These are phyloP conservation scores for Pseudomyrmex sp. DNA, from an alignment of 1,140 invertebrate genomes.

Conservation along the genomic window DNA sequence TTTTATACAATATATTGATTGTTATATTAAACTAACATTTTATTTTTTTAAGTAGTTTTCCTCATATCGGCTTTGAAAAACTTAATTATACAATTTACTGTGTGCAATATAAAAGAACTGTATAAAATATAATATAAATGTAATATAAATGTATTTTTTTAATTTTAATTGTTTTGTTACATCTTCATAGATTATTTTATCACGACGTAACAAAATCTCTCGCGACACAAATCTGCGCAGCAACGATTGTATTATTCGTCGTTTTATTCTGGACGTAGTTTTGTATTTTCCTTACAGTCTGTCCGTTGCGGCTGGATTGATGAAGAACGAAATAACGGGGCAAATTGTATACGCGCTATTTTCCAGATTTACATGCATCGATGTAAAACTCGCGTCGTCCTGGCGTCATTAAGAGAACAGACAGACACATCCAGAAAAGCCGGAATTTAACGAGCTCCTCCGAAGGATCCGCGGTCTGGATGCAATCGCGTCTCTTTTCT, in stretches of 20 bases:
- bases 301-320: neutral
- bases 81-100: too few relatives aligned
- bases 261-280: neutral
- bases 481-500: slow-evolving; percentile 41
- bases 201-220: too few relatives aligned
- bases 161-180: too few relatives aligned
- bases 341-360: neutral
- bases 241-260: neutral
- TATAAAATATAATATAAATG: too few relatives aligned
- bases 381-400: slow-evolving; percentile 45
- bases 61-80: too few relatives aligned
- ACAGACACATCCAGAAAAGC: slow-evolving; percentile 45
- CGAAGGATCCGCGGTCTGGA: slow-evolving; percentile 53
- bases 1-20: neutral
- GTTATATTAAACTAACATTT: neutral
- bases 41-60: too few relatives aligned
- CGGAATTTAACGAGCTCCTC: slow-evolving; percentile 57
- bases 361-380: neutral
- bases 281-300: neutral
- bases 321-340: slow-evolving; percentile 11
- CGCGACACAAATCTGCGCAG: neutral
- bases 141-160: too few relatives aligned
- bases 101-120: too few relatives aligned
- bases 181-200: too few relatives aligned
- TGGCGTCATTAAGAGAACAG: slow-evolving; percentile 49